These are phyloP conservation scores for Lacerta agilis DNA, from an alignment of 2,797 vertebrate genomes.

Conservation along the genomic window DNA sequence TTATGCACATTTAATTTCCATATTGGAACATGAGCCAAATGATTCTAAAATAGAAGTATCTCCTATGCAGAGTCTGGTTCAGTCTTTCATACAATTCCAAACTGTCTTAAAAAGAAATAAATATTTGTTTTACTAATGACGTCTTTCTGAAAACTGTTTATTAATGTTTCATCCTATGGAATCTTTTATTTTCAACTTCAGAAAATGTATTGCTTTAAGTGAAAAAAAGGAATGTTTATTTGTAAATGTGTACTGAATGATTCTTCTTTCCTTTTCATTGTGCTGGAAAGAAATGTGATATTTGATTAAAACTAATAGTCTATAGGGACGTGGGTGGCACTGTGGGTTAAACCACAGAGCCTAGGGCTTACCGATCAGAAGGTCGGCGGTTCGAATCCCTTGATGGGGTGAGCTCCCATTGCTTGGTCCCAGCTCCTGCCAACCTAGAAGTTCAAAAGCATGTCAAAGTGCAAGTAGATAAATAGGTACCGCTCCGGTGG, in stretches of 20 bases:
- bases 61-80: neutral
- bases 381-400: too few relatives aligned
- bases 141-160: neutral
- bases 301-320: neutral
- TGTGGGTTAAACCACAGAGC: too few relatives aligned
- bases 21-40: constrained; percentile 32
- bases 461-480: too few relatives aligned
- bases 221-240: neutral
- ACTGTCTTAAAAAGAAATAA: neutral
- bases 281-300: neutral
- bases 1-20: constrained; percentile 50
- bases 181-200: neutral
- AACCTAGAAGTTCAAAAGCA: too few relatives aligned
- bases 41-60: constrained; percentile 28
- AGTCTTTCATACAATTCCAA: neutral
- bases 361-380: too few relatives aligned
- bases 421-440: too few relatives aligned
- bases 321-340: neutral
- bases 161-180: neutral
- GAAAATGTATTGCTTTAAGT: neutral
- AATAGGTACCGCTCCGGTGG: too few relatives aligned
- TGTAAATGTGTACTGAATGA: neutral
- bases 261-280: neutral
- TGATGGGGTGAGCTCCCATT: too few relatives aligned
- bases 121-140: neutral